Percentiles rank a stretch among this genome's conserved stretches.
phyloP scores from a whole-genome alignment of 2,888 invertebrate genomes.

The Mythimna impura region DNA sequence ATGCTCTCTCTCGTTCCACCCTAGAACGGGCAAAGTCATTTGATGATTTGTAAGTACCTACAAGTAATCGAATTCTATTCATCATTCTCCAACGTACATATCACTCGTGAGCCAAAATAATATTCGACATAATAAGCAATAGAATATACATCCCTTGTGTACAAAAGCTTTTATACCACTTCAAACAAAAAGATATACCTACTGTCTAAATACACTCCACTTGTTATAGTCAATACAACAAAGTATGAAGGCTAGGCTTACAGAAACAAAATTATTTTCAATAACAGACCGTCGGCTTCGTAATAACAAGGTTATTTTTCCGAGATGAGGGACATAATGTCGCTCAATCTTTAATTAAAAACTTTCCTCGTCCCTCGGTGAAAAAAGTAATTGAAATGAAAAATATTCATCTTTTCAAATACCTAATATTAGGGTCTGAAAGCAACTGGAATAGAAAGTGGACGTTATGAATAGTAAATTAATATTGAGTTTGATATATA shows the following conservation, averaged over 20 bases:
- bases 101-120: constrained; percentile 15
- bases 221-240: constrained; percentile 39
- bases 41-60: neutral
- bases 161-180: constrained; percentile 15
- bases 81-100: constrained; percentile 26
- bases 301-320: constrained; percentile 77
- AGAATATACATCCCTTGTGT: constrained; percentile 16
- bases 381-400: constrained; percentile 78
- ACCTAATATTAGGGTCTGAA: constrained; percentile 64
- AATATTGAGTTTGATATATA: constrained; percentile 19
- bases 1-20: too few species aligned
- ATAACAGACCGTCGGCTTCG: constrained; percentile 70
- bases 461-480: constrained; percentile 39
- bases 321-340: constrained; percentile 76
- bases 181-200: constrained; percentile 15
- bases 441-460: constrained; percentile 40
- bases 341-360: constrained; percentile 85
- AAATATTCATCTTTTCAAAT: constrained; percentile 71
- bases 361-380: constrained; percentile 75
- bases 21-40: too few species aligned
- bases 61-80: constrained; percentile 50
- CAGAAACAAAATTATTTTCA: constrained; percentile 70
- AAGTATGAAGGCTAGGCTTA: constrained; percentile 45
- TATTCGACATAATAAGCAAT: constrained; percentile 20
- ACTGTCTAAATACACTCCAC: constrained; percentile 14